Percentiles rank a stretch among this genome's conserved stretches.
phyloP scores from a whole-genome alignment of 2,797 vertebrate genomes.

The Karalla daura region DNA sequence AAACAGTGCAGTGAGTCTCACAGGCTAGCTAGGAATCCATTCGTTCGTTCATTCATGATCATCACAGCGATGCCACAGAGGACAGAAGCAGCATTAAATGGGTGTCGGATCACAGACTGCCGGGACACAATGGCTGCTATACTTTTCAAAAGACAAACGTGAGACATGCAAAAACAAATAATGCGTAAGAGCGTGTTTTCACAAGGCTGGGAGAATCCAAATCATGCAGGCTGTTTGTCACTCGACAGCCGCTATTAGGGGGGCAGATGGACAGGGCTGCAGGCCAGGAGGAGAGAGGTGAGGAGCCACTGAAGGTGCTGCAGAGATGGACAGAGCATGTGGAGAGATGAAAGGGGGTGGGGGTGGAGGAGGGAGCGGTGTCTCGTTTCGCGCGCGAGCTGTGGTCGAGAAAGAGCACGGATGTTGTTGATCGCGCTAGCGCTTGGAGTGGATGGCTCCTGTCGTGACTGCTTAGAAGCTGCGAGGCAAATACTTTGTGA shows the following conservation, averaged over 20 bases:
- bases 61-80: conserved; percentile 8
- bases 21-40: no score
- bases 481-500: conserved; percentile 39
- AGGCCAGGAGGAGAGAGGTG: conserved; percentile 48
- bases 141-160: neutral
- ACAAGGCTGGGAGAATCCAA: conserved; percentile 1
- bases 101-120: neutral
- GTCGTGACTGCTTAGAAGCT: conserved; percentile 27
- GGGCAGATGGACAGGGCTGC: conserved; percentile 46
- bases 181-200: neutral
- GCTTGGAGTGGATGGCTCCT: conserved; percentile 51
- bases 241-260: conserved; percentile 31
- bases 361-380: conserved; percentile 51
- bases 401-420: conserved; percentile 13
- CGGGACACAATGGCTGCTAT: neutral
- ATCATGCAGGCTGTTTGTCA: conserved; percentile 33
- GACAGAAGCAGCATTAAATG: conserved; percentile 20
- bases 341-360: conserved; percentile 44
- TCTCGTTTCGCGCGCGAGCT: conserved; percentile 42
- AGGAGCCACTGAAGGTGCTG: conserved; percentile 34
- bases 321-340: conserved; percentile 35
- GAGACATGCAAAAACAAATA: neutral
- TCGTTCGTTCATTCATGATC: no score
- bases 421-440: conserved; percentile 43
- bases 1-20: neutral